Conservation (phyloP, 2,888 invertebrate species). For the Leucania comma region DNA sequence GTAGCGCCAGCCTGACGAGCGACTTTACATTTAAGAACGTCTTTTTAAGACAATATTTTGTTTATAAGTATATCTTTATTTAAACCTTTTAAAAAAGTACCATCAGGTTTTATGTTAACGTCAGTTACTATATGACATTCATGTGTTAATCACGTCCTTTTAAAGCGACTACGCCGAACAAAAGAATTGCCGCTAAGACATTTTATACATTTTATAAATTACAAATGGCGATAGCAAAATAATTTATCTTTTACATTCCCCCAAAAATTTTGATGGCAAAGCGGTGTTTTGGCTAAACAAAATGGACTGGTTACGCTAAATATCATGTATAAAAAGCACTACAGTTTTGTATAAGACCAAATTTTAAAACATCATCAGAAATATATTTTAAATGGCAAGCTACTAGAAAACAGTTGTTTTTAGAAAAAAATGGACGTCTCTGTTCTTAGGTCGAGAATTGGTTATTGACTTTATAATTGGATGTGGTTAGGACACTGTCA, state of each 20-base stretch:
- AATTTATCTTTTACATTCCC: constrained; percentile 72
- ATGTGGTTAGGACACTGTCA: constrained; percentile 82
- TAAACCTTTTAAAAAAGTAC: constrained; percentile 80
- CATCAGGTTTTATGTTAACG: constrained; percentile 71
- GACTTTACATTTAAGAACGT: constrained; percentile 75
- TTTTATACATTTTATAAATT: constrained; percentile 77
- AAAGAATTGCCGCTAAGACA: constrained; percentile 75
- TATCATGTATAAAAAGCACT: constrained; percentile 89
- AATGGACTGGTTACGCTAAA: constrained; percentile 90
- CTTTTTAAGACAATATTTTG: constrained; percentile 83
- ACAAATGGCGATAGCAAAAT: constrained; percentile 87
- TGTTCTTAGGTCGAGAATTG: constrained; percentile 89
- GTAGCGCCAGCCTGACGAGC: constrained; percentile 75
- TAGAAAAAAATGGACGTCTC: constrained; percentile 91
- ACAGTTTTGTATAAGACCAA: constrained; percentile 88
- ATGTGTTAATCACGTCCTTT: constrained; percentile 78
- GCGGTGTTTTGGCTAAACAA: constrained; percentile 90
- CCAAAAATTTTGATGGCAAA: constrained; percentile 84
- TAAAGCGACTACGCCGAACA: constrained; percentile 78
- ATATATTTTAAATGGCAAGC: constrained; percentile 89
- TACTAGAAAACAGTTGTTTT: constrained; percentile 85
- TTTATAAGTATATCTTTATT: constrained; percentile 75
- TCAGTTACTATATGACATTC: constrained; percentile 71
- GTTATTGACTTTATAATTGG: constrained; percentile 85
- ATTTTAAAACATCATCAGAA: constrained; percentile 87